phyloP scores from a whole-genome alignment of 2,888 invertebrate genomes.

The Hyposoter dolosus region DNA sequence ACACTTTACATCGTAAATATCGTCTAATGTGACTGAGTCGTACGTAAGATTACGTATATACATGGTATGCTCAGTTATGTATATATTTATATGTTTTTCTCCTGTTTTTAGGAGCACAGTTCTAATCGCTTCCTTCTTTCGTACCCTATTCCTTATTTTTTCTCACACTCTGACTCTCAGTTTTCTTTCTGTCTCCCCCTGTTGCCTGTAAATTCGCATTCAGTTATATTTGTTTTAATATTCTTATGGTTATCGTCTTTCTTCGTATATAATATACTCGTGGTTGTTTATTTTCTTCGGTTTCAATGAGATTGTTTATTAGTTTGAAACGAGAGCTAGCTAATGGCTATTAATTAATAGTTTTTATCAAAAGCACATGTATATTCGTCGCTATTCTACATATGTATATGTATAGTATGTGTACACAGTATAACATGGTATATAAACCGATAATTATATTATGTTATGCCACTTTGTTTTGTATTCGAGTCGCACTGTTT shows the following conservation, averaged over 20 bases:
- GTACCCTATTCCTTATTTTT: neutral
- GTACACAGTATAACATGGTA: conserved; percentile 77
- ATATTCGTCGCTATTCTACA: conserved; percentile 81
- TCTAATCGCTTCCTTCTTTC: conserved; percentile 8
- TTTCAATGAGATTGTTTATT: conserved; percentile 67
- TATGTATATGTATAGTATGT: conserved; percentile 79
- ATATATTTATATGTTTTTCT: conserved; percentile 37
- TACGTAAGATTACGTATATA: conserved; percentile 64
- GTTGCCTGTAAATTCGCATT: conserved; percentile 51
- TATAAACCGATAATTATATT: conserved; percentile 77
- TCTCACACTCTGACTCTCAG: neutral
- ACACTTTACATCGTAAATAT: conserved; percentile 20
- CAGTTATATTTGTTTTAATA: conserved; percentile 34
- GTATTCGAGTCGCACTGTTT: conserved; percentile 70
- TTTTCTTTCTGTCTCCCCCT: conserved; percentile 15
- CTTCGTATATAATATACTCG: conserved; percentile 49
- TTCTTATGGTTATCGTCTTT: neutral
- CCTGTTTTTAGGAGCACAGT: conserved; percentile 35
- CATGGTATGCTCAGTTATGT: conserved; percentile 41
- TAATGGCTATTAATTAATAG: conserved; percentile 80
- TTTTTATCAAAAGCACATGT: conserved; percentile 84
- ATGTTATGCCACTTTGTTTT: conserved; percentile 71
- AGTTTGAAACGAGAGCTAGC: conserved; percentile 76
- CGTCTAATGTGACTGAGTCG: conserved; percentile 41
- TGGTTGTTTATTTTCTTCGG: conserved; percentile 44